Base-by-base conservation (phyloP, 2,113 vertebrate genomes). In the Calidris pygmaea region DNA sequence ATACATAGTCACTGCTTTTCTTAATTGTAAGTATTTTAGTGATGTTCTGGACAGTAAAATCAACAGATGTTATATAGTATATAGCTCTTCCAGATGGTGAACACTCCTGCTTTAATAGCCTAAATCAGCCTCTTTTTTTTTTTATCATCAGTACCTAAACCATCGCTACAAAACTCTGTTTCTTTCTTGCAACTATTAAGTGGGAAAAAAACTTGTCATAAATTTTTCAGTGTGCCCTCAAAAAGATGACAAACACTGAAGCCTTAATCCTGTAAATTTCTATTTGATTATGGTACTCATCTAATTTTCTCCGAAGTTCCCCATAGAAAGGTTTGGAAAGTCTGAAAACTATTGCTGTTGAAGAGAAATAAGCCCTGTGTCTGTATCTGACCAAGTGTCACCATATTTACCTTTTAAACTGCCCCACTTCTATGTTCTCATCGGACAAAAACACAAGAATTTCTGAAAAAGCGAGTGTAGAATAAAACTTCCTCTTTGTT, bases 21-120 rank as follows among this genome's bases (percentile, higher is more conserved):
- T 83, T 87, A 89, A 43, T 78, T 95, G 11, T 66, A 62, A 86
- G 37, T 80, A 90, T 76, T 35, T 92, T 92, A 94, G 71, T 90
- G 87, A 78, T 81, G 59, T 91, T 94, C 53, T 78, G 59, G 52
- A 83, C 12, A 85, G 4, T 23, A 58, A 89, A 94, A 73, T 96
- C 84, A 96, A 76, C 92, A 95, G 90, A 95, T 91, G 87, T 76
- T 94, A 65, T 67, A 86, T 66, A 78, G 80, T 14, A 50, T 87
- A 89, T 68, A 79, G n/a, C 70, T 87, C 35, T 90, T 93, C 90
- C 96, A 97, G 96, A 94, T 90, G 83, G 95, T 2, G 4, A 93
- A 58, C 30, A 20, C 62, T 94, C 45, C 48, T 68, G 14, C 21
- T 94, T 89, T 82, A 95, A 92, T 75, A 92, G 77, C 32, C 16